Evolutionary conservation across 2,113 vertebrate genomes (phyloP).

Genomic region (Lophura nycthemera): DNA sequence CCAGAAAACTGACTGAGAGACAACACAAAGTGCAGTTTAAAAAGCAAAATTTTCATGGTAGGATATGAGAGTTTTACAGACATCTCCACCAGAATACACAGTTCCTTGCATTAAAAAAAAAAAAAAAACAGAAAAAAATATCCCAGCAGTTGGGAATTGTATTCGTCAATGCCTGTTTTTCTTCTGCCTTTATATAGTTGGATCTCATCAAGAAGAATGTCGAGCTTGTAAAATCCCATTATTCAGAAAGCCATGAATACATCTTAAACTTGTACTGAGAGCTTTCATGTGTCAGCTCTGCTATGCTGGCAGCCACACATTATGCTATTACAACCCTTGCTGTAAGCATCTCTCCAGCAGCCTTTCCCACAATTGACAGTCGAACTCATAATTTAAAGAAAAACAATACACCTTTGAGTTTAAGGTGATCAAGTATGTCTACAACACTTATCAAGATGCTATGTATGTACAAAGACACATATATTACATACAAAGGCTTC

Average conservation of each 20-base stretch:
- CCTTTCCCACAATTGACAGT: not conserved
- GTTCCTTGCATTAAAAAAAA: not conserved
- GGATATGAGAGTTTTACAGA: not conserved
- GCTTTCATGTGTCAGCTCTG: not conserved
- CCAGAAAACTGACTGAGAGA: not conserved
- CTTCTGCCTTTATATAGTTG: not conserved
- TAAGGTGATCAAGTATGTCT: not conserved
- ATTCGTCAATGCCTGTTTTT: not conserved
- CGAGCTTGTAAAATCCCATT: not conserved
- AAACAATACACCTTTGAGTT: not conserved
- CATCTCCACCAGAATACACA: not conserved
- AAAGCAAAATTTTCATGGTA: not conserved
- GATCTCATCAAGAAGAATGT: not conserved
- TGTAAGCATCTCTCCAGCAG: not conserved
- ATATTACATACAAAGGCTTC: not conserved
- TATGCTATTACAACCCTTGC: not conserved
- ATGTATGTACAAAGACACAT: not conserved
- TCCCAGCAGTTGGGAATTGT: not conserved
- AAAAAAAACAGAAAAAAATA: too few species aligned
- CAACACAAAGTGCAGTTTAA: not conserved
- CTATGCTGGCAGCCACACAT: not conserved
- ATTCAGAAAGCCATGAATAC: not conserved
- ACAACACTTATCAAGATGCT: not conserved
- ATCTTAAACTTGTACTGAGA: not conserved
- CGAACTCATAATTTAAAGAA: not conserved